Percentiles rank a stretch among this genome's conserved stretches.
phyloP scores from a whole-genome alignment of 2,888 invertebrate species.

The Drosophila anceps region DNA sequence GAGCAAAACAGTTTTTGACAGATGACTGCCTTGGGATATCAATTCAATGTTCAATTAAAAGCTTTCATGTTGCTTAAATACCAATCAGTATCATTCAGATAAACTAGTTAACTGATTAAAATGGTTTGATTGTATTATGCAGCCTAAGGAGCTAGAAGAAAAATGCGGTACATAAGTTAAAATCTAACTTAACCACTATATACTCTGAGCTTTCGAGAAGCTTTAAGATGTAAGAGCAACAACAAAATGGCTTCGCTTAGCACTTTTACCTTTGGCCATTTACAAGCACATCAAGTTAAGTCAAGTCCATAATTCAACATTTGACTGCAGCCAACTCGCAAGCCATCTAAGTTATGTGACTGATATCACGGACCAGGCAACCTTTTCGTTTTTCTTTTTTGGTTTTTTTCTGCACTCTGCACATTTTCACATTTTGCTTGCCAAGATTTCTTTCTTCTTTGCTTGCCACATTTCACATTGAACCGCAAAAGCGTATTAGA shows the following conservation, averaged over 20 bases:
- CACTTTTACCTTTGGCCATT: slow-evolving; percentile 35
- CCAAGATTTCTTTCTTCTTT: slow-evolving; percentile 45
- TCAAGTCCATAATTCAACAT: slow-evolving; percentile 67
- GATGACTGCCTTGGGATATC: not conserved
- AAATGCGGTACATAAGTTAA: too few species aligned
- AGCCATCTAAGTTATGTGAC: slow-evolving; percentile 43
- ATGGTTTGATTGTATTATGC: not conserved
- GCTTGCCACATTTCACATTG: slow-evolving; percentile 55
- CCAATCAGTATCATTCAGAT: not conserved
- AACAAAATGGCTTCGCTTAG: slow-evolving; percentile 17
- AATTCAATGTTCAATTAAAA: not conserved
- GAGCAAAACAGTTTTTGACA: slow-evolving; percentile 12
- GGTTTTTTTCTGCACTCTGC: not conserved
- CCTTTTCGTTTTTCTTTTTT: slow-evolving; percentile 23
- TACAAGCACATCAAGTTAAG: slow-evolving; percentile 37
- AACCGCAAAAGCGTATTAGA: slow-evolving; percentile 67
- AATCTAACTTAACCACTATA: too few species aligned
- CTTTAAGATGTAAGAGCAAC: not conserved
- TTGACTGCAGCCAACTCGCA: slow-evolving; percentile 35
- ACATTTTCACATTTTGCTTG: slow-evolving; percentile 44
- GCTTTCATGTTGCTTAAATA: not conserved
- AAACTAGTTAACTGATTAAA: not conserved
- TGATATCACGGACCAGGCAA: slow-evolving; percentile 34
- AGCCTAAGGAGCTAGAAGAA: too few species aligned
- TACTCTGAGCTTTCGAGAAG: not conserved